Evolutionary conservation across 2,888 invertebrate genomes (phyloP).

Genomic region (Balanococcus diminutus): DNA sequence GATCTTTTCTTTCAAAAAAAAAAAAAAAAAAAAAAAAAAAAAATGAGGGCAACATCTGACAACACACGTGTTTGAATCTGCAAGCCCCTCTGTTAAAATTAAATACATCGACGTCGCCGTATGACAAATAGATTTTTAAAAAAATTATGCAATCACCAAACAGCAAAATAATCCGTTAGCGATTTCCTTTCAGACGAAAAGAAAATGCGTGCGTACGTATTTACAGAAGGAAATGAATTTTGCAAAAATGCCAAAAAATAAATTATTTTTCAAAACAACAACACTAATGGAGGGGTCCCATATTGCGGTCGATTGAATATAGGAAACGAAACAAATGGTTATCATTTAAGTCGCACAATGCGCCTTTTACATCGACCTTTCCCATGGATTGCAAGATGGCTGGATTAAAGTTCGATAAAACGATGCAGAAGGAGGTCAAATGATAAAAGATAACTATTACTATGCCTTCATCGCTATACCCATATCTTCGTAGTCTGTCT

Average conservation of each 20-base stretch:
- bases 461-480: not conserved
- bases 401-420: constrained; percentile 20
- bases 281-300: constrained; percentile 30
- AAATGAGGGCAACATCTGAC: no score
- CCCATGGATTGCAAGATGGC: constrained; percentile 8
- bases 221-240: constrained; percentile 29
- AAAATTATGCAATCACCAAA: not conserved
- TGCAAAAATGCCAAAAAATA: constrained; percentile 39
- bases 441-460: constrained; percentile 34
- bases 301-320: constrained; percentile 36
- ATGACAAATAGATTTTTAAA: not conserved
- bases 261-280: constrained; percentile 40
- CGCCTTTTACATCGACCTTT: constrained; percentile 36
- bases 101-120: not conserved
- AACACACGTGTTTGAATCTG: no score
- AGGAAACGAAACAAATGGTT: constrained; percentile 19
- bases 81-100: not conserved
- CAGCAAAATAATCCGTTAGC: not conserved
- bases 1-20: no score
- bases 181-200: not conserved
- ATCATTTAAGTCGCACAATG: constrained; percentile 38
- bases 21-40: no score
- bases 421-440: constrained; percentile 14
- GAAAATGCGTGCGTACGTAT: not conserved
- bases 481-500: not conserved